Evolutionary conservation across 2,113 vertebrate genomes (phyloP).

Genomic region (Taxidea taxus): DNA sequence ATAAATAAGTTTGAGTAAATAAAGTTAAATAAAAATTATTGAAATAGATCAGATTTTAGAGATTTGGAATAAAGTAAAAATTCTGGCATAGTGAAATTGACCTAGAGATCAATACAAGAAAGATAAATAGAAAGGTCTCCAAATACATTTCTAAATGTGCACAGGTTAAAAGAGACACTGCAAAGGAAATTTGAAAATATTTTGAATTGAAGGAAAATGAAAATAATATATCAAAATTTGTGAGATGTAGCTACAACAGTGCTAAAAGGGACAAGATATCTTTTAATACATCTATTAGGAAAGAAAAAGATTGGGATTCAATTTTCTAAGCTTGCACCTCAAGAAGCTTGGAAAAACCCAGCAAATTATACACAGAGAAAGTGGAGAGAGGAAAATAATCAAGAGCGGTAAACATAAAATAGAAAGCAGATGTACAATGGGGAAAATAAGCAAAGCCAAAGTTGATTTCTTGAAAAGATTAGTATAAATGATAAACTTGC

Average conservation of each 20-base stretch:
- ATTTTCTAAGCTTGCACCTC: not conserved
- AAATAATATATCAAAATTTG: not conserved
- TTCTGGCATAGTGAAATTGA: not conserved
- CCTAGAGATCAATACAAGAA: not conserved
- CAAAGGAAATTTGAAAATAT: not conserved
- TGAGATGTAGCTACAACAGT: not conserved
- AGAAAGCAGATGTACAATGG: not conserved
- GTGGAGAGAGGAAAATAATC: not conserved
- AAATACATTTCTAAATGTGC: not conserved
- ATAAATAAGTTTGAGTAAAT: not conserved
- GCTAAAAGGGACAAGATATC: not conserved
- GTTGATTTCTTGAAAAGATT: not conserved
- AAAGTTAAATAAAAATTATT: not conserved
- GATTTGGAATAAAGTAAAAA: not conserved
- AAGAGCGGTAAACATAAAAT: not conserved
- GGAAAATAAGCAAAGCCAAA: not conserved
- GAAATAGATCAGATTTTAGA: not conserved
- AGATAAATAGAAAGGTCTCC: not conserved
- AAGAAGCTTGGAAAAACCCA: not conserved
- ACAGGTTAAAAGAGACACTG: not conserved
- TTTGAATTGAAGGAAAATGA: not conserved
- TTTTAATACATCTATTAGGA: not conserved
- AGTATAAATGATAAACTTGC: not conserved
- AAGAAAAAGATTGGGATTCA: not conserved
- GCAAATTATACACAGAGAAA: not conserved